Evolutionary conservation across 2,113 vertebrate species (phyloP).

Genomic region (Pimephales promelas): DNA sequence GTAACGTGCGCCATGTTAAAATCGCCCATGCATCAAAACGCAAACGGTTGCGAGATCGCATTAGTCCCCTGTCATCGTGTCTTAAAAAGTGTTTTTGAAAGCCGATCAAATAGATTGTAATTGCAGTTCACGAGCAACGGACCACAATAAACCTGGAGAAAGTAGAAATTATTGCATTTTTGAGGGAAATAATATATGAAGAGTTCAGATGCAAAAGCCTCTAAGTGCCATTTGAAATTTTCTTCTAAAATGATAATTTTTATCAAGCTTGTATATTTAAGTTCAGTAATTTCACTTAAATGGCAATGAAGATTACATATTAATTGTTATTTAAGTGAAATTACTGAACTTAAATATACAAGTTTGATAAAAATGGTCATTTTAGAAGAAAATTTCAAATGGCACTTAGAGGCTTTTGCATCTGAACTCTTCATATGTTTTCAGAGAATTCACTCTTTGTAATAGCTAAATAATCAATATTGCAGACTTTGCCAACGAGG

Average conservation of each 20-base stretch:
- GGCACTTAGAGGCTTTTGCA: no score
- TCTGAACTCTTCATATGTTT: no score
- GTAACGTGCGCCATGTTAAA: conserved; percentile 55
- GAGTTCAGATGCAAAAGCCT: no score
- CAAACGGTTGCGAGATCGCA: neutral
- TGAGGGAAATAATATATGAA: neutral
- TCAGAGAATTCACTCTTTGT: neutral
- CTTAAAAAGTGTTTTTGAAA: conserved; percentile 46
- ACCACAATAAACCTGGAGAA: neutral
- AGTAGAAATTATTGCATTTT: neutral
- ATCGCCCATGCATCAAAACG: conserved; percentile 57
- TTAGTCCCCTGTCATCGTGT: neutral
- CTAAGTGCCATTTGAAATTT: no score
- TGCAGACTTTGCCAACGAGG: conserved; percentile 4
- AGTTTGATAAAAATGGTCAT: no score
- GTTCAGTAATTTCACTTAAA: no score
- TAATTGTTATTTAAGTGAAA: no score
- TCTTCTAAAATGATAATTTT: no score
- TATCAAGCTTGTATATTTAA: no score
- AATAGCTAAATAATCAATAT: conserved; percentile 10
- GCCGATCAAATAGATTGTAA: neutral
- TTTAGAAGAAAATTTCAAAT: no score
- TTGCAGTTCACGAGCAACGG: neutral
- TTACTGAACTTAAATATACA: no score
- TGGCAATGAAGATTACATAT: no score